Evolutionary conservation across 2,113 vertebrate species (phyloP).

Genomic region (Albula glossodonta): DNA sequence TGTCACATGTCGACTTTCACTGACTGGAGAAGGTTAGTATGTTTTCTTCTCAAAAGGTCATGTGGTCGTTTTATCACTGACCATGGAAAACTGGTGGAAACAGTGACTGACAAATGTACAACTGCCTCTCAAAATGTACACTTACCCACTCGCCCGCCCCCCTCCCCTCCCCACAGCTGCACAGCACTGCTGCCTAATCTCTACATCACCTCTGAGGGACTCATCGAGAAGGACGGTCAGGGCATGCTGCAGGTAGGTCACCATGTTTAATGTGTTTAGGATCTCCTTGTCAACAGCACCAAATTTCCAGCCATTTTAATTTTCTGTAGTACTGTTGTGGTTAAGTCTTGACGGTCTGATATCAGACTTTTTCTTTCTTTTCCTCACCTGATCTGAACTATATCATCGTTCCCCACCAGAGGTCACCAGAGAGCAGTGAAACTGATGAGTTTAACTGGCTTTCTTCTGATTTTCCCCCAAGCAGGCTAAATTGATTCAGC

Average conservation of each 20-base stretch:
- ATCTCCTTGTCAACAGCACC: too few relatives aligned
- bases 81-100: neutral
- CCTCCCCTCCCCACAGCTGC: neutral
- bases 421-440: too few relatives aligned
- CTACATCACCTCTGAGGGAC: slow-evolving; percentile 45
- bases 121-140: neutral
- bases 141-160: neutral
- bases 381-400: too few relatives aligned
- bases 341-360: too few relatives aligned
- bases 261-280: neutral
- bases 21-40: slow-evolving; percentile 51
- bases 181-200: slow-evolving; percentile 37
- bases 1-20: neutral
- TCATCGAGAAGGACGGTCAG: slow-evolving; percentile 56
- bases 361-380: too few relatives aligned
- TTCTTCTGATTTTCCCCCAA: too few relatives aligned
- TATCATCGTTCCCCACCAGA: too few relatives aligned
- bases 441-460: too few relatives aligned
- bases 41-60: neutral
- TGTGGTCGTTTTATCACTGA: neutral
- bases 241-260: slow-evolving; percentile 66
- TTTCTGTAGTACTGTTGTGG: too few relatives aligned
- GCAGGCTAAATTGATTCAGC: neutral
- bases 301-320: too few relatives aligned
- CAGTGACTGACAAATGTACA: neutral